These are phyloP conservation scores for Syngnathoides biaculeatus DNA, from an alignment of 2,113 vertebrate genomes.

Conservation along the genomic window DNA sequence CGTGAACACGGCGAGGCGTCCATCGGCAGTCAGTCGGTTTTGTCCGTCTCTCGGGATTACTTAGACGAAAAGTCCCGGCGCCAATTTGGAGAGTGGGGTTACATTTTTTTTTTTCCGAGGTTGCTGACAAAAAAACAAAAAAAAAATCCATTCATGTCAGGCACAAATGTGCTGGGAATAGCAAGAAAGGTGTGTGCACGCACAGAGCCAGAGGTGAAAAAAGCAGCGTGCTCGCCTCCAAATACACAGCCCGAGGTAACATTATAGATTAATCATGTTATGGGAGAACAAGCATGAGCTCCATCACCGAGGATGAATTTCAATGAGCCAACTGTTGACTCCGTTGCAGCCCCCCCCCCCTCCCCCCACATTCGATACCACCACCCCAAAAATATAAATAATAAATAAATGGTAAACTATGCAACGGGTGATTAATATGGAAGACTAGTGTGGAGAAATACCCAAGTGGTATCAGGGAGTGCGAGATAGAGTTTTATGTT, in stretches of 20 bases:
- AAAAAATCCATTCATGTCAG: conserved; percentile 63
- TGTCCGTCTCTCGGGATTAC: conserved; percentile 28
- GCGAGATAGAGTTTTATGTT: not conserved
- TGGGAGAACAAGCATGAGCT: conserved; percentile 55
- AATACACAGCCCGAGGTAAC: conserved; percentile 68
- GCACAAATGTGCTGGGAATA: conserved; percentile 61
- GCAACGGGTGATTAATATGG: not conserved
- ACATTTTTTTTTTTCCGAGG: conserved; percentile 28
- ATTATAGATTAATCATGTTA: conserved; percentile 73
- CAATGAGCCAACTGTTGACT: conserved; percentile 58
- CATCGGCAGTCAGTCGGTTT: conserved; percentile 1
- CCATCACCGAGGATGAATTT: conserved; percentile 51
- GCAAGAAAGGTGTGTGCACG: conserved; percentile 45
- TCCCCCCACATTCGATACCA: not conserved
- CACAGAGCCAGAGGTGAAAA: conserved; percentile 53
- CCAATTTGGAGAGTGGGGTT: conserved; percentile 53
- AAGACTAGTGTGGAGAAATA: not conserved
- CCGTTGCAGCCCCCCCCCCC: conserved; percentile 13
- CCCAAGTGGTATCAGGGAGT: conserved; percentile 1
- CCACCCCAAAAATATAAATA: not conserved
- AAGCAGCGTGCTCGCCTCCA: conserved; percentile 51
- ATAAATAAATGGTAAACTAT: conserved; percentile 4
- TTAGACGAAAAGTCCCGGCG: conserved; percentile 36
- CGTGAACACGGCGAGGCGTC: conserved; percentile 20
- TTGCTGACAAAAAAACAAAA: conserved; percentile 44